Percentiles rank a stretch among this genome's conserved stretches.
phyloP scores from a whole-genome alignment of 1,140 invertebrate genomes.

The Temnothorax nylanderi region DNA sequence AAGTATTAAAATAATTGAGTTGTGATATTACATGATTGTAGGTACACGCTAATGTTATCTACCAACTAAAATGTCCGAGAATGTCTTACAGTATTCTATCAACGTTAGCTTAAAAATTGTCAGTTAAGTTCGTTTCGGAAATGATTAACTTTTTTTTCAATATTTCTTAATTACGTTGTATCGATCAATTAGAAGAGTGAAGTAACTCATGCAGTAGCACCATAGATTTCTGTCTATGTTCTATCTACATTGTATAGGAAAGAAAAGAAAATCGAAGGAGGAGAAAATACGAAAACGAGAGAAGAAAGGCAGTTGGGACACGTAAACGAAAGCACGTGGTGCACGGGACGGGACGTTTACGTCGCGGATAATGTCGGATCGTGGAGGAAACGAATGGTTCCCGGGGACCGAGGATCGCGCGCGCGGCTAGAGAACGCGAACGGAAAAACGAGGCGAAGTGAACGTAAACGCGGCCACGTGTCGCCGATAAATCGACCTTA shows the following conservation, averaged over 20 bases:
- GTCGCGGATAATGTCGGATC: slow-evolving; percentile 55
- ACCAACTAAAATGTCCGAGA: neutral
- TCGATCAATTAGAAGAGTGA: neutral
- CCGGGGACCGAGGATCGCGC: slow-evolving; percentile 12
- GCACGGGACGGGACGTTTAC: slow-evolving; percentile 49
- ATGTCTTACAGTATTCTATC: neutral
- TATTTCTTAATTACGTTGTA: neutral
- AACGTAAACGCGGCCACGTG: slow-evolving; percentile 65
- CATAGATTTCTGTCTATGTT: neutral
- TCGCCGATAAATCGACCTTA: slow-evolving; percentile 73
- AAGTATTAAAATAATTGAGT: neutral
- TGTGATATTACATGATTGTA: neutral
- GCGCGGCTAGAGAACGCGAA: neutral
- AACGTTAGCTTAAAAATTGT: neutral
- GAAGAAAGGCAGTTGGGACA: neutral
- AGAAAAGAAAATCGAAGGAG: neutral
- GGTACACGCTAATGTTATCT: neutral
- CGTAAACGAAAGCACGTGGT: slow-evolving; percentile 65
- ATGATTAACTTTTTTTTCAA: neutral
- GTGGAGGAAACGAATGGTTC: slow-evolving; percentile 53
- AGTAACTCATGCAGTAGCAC: neutral
- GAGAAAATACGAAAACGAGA: neutral
- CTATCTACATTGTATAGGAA: neutral
- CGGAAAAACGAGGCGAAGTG: slow-evolving; percentile 32
- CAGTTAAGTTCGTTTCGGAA: no score